Evolutionary conservation across 2,888 invertebrate species (phyloP), one percentile per base, ranked within the genome.

Genomic region (Actias luna): DNA sequence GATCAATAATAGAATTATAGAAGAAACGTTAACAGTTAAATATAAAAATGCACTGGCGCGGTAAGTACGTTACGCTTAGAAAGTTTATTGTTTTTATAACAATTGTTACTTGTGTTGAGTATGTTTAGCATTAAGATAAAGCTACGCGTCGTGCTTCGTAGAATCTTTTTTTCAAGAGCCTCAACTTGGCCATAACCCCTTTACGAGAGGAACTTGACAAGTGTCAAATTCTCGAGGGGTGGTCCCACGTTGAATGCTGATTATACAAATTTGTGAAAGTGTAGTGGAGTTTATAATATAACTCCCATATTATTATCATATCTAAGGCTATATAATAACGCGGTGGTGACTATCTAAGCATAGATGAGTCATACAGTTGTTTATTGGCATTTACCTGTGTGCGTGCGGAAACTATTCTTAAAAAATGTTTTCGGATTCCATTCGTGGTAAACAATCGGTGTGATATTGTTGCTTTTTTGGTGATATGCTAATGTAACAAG

Each of bases 1-100:
- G 95, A 98, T 99, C 94, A 98, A 99, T 94, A 99, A 99, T 94
- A 96, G 99, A 93, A 98, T 99, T 93, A 96, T 99, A 81, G 98
- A 99, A 94, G 99, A 99, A 93, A 98, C 99, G 67, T 94, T 99
- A 87, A 95, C 96, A 84, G 95, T 97, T 80, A 99, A 99, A 95
- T 98, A 98, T 93, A 97, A 96, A 93, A 98, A 98, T 95, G 98
- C 97, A 84, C 94, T 97, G 91, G 97, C 97, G 83, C 98, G 99
- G 99, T 99, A 94, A 95, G 96, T 95, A 92, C 88, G 88, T 89
- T 92, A 89, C 85, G 86, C 88, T 88, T 90, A 91, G 91, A 92
- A 92, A 91, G 91, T 92, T 85, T 81, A 83, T 84, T 83, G 84
- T 88, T 89, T 88, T 86, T 88, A 81, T 71, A 68, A 75, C 77